Evolutionary conservation across 2,797 vertebrate species (phyloP), one percentile per base, ranked within the genome.

Genomic region (Hippopotamyrus pictus): DNA sequence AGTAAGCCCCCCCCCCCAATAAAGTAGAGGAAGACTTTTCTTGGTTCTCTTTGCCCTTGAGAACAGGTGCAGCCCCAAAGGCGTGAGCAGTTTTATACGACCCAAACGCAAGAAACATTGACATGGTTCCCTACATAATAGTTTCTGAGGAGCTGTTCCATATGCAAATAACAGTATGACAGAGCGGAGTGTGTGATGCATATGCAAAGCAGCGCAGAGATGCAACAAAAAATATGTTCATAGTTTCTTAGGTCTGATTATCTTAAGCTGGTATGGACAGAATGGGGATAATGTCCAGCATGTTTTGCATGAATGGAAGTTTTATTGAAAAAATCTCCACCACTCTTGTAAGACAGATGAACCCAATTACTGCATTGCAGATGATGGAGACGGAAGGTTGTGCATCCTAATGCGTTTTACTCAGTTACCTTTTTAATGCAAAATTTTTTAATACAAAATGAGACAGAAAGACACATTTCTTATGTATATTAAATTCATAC

Each of bases 351-450:
- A 37, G 57, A 44, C 57, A 88, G 51, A 57, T 57, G 51, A 88
- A 17, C 33, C 41, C 5, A 94, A 95, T 95, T 93, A 92, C 96
- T 95, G 95, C 95, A 96, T 93, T 95, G 96, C 95, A 96, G 95
- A 94, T 94, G 93, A 95, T 95, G 93, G 94, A 93, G 94, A 89
- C 89, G 93, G 94, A 95, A 95, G 95, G 94, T 96, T 94, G 94
- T 89, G 92, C 90, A 85, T 92, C 90, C 91, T 89, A 76, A 88
- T 91, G 87, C 90, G 87, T 90, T 90, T 90, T 91, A 86, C 44
- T 51, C 44, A 7, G 44, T 76, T 51, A 51, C 92, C 25, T 92
- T 88, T 89, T 86, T 91, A 90, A 89, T 92, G 88, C 86, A 89
- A 4, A 0, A 3, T 41, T 92, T 88, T 89, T 86, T 91, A 89